phyloP scores from a whole-genome alignment of 2,888 invertebrate species.

The Ryuthela nishihirai region DNA sequence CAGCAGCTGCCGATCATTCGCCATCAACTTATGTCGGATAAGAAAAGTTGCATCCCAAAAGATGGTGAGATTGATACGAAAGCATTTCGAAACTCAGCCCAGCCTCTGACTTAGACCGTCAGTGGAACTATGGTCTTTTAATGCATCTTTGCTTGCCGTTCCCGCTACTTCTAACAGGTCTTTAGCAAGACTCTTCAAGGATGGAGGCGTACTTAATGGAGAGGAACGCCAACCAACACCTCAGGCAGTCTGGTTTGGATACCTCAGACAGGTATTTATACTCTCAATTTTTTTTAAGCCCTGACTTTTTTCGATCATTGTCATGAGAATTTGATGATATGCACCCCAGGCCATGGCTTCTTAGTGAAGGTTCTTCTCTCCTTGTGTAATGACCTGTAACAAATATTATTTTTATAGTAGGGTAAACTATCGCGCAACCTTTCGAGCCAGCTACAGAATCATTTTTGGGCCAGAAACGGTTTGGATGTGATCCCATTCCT shows the following conservation, averaged over 20 bases:
- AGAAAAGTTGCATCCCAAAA: too few species aligned
- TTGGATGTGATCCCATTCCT: too few species aligned
- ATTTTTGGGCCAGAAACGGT: too few species aligned
- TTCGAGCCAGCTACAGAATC: too few species aligned
- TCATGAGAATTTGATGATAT: constrained; percentile 30
- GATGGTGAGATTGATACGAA: too few species aligned
- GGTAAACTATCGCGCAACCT: too few species aligned
- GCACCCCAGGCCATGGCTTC: constrained; percentile 6
- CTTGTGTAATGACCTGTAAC: constrained; percentile 34
- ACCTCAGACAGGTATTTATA: constrained; percentile 7
- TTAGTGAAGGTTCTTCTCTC: background rate
- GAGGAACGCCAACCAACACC: constrained; percentile 17
- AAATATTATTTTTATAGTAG: constrained; percentile 28
- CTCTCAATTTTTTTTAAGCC: constrained; percentile 1
- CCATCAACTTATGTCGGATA: too few species aligned
- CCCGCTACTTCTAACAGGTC: background rate
- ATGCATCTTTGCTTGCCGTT: too few species aligned
- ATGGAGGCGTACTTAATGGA: constrained; percentile 28
- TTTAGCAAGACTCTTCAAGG: constrained; percentile 21
- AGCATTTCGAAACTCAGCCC: too few species aligned
- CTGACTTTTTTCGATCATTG: background rate
- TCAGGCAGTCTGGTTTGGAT: constrained; percentile 1
- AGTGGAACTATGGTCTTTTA: too few species aligned
- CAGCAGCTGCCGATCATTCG: too few species aligned
- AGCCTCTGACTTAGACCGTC: too few species aligned